Conservation (phyloP, 23 tunicate species). For the Ciona savignyi region DNA sequence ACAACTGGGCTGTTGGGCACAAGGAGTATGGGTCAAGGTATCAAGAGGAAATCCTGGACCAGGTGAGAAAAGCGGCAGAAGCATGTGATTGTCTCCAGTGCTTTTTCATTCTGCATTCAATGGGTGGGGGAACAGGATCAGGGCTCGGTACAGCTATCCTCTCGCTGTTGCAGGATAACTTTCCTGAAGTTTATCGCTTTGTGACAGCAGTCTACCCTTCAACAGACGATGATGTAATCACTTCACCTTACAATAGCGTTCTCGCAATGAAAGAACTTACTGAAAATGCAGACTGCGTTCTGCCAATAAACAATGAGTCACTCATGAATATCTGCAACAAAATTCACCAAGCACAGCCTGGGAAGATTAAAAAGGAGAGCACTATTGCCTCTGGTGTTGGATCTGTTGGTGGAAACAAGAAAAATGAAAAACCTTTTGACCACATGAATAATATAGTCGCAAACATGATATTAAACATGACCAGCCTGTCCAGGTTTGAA, state of each 20-base stretch:
- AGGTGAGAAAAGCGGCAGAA: slow-evolving; percentile 89
- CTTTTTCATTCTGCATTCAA: slow-evolving; percentile 94
- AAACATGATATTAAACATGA: slow-evolving; percentile 91
- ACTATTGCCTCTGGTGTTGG: slow-evolving; percentile 15
- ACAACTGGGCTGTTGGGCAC: slow-evolving; percentile 99
- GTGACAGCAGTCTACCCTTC: slow-evolving; percentile 96
- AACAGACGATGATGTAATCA: slow-evolving; percentile 93
- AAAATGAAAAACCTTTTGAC: slow-evolving; percentile 74
- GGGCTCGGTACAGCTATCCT: slow-evolving; percentile 93
- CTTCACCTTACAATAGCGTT: slow-evolving; percentile 93
- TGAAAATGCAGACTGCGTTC: slow-evolving; percentile 93
- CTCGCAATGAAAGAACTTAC: slow-evolving; percentile 91
- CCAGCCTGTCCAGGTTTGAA: slow-evolving; percentile 90
- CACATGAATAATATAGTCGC: slow-evolving; percentile 96
- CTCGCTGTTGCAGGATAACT: slow-evolving; percentile 63
- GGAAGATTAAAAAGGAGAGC: not conserved
- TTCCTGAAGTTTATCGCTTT: slow-evolving; percentile 92
- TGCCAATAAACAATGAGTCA: slow-evolving; percentile 91
- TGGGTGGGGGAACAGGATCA: slow-evolving; percentile 99
- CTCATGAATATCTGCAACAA: slow-evolving; percentile 60
- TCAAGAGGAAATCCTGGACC: slow-evolving; percentile 60
- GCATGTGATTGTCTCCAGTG: slow-evolving; percentile 92
- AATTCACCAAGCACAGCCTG: slow-evolving; percentile 10
- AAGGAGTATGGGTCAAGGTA: slow-evolving; percentile 85
- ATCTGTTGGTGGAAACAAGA: slow-evolving; percentile 9